Base-by-base conservation (phyloP, 92 coral and sea anemone species). In the Umimayanthus kanabou region DNA sequence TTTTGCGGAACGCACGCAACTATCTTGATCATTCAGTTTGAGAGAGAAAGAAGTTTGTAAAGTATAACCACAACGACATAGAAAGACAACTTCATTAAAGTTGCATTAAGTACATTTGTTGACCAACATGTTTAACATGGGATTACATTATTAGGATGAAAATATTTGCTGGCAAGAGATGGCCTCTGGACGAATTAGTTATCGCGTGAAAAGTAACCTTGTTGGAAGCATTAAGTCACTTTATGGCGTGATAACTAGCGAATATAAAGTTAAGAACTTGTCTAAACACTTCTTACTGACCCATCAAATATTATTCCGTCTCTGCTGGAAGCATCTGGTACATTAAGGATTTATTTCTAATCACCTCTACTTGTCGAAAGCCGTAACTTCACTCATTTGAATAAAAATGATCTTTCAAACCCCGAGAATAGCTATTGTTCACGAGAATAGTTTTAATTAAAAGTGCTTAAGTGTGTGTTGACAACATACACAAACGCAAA, bases 401-500 rank as follows among this genome's bases (percentile, higher is more conserved):
- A 83, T 47, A 47, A 14, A 47, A 47, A 47, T 45, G 66, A 2
- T 5, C 39, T 69, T 10, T 83, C 78, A 83, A 67, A 42, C 64
- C 1, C 4, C 22, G 43, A 83, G 74, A 83, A 47, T 20, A 42
- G 6, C 39, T 30, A 20, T 69, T 83, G 78, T 71, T 69, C 43
- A 6, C 5, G 22, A 47, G 87, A 47, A 42, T 47, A 45, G 16
- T 43, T 71, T 70, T 69, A 83, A 69, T 71, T 69, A 70, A 70
- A 70, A 28, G 87, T 70, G 87, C 43, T 26, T 23, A 69, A 39
- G 79, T 75, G 23, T 66, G 43, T 13, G 42, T 23, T 25, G 82
- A 49, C 69, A 79, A 20, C 30, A 18, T 29, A 28, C 4, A 50
- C 65, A 83, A 83, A 71, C 5, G 58, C 40, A 70, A 70, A 33